Percentiles rank a stretch among this genome's conserved stretches.
Conservation (phyloP, 2,113 vertebrate genomes). For the Engystomops pustulosus region DNA sequence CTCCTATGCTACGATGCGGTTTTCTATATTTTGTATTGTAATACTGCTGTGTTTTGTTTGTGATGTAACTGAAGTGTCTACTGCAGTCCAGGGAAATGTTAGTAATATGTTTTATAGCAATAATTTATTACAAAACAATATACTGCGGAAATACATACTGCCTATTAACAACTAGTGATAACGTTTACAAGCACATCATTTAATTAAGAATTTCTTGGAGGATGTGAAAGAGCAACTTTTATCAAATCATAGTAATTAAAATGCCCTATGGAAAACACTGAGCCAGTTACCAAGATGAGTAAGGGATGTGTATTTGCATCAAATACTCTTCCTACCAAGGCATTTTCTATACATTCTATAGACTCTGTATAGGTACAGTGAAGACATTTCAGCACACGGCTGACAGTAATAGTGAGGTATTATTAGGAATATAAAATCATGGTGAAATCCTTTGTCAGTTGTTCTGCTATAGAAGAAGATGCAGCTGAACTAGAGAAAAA, state of each 20-base stretch:
- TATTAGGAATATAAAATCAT: neutral
- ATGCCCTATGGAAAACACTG: neutral
- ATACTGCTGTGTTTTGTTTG: no score
- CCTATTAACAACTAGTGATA: neutral
- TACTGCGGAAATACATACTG: neutral
- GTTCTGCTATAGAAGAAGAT: neutral
- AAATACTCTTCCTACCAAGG: neutral
- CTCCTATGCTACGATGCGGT: no score
- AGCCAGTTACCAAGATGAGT: neutral
- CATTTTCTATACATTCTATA: no score
- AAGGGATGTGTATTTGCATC: neutral
- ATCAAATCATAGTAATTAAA: neutral
- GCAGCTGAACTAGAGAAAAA: neutral
- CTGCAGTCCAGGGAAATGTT: no score
- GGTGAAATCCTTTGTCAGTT: conserved; percentile 3
- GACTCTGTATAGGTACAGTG: no score
- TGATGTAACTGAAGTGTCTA: no score
- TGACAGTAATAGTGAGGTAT: no score
- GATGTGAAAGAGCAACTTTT: neutral
- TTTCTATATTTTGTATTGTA: no score
- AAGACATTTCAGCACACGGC: no score
- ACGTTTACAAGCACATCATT: neutral
- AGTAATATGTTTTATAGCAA: no score
- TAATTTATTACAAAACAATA: no score
- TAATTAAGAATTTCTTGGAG: neutral